These are phyloP conservation scores for Triplophysa yarkandensis DNA, from an alignment of 2,797 vertebrate species.

Conservation along the genomic window DNA sequence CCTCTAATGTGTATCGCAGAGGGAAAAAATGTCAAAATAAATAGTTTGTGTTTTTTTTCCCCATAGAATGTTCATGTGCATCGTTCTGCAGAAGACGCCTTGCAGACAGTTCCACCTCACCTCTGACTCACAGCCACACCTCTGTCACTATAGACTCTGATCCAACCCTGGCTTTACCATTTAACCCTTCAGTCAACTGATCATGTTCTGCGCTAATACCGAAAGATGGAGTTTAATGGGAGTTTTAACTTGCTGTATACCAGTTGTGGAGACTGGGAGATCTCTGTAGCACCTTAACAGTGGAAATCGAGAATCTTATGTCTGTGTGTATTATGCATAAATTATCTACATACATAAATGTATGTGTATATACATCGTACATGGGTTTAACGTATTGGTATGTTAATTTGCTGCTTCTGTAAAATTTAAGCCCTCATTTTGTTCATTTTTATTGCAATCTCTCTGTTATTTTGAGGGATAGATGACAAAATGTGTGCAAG, in stretches of 20 bases:
- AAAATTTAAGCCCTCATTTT: conserved; percentile 25
- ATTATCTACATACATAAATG: not conserved
- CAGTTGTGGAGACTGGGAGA: not conserved
- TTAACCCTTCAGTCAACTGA: not conserved
- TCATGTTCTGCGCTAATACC: not conserved
- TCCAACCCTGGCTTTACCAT: not conserved
- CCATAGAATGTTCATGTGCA: conserved; percentile 86
- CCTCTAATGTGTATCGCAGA: not conserved
- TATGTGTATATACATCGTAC: not conserved
- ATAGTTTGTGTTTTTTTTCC: conserved; percentile 53
- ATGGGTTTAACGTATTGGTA: conserved; percentile 10
- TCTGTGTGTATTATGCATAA: not conserved
- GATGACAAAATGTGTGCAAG: conserved; percentile 8
- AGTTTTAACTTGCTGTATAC: not conserved
- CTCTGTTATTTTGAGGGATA: conserved; percentile 61
- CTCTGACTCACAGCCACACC: conserved; percentile 68
- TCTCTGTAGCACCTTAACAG: not conserved
- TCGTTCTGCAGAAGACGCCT: conserved; percentile 80
- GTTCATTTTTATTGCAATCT: conserved; percentile 41
- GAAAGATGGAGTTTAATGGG: not conserved
- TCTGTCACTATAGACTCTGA: conserved; percentile 1
- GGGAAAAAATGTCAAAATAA: not conserved
- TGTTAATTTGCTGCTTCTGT: conserved; percentile 29
- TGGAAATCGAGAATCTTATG: not conserved
- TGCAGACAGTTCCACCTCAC: conserved; percentile 86